phyloP scores from a whole-genome alignment of 2,888 invertebrate genomes.

The Philopedon plagiatum region DNA sequence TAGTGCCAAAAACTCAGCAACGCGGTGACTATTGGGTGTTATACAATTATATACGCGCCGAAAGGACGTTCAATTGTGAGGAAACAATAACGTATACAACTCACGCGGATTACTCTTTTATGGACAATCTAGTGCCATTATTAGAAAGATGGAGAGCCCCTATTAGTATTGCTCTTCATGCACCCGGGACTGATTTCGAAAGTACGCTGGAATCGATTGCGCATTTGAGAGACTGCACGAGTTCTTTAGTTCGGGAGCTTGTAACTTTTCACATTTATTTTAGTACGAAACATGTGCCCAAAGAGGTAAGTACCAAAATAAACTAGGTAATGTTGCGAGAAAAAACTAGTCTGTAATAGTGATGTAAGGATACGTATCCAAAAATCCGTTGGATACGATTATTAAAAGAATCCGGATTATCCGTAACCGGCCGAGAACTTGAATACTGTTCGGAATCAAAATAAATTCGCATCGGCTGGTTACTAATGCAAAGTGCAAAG shows the following conservation, averaged over 20 bases:
- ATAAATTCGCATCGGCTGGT: no score
- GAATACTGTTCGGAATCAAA: no score
- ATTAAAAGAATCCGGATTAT: no score
- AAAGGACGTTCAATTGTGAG: constrained; percentile 78
- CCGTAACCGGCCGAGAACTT: no score
- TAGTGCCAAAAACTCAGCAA: constrained; percentile 66
- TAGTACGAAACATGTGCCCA: constrained; percentile 88
- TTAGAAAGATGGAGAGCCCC: constrained; percentile 91
- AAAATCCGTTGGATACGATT: no score
- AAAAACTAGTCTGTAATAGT: no score
- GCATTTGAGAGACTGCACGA: constrained; percentile 84
- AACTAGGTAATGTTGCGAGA: no score
- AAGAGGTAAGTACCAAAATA: constrained; percentile 73
- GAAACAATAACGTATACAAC: constrained; percentile 93
- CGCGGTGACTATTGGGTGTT: constrained; percentile 84
- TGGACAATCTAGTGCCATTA: constrained; percentile 90
- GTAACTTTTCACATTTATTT: constrained; percentile 94
- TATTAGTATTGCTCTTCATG: constrained; percentile 88
- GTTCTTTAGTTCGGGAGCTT: constrained; percentile 80
- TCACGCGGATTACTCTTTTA: constrained; percentile 92
- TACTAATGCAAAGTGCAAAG: no score
- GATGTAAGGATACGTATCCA: no score
- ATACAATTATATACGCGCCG: constrained; percentile 87
- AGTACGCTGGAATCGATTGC: constrained; percentile 85
- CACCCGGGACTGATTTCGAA: constrained; percentile 87